phyloP scores from a whole-genome alignment of 2,888 invertebrate genomes.

The Hedya salicella region DNA sequence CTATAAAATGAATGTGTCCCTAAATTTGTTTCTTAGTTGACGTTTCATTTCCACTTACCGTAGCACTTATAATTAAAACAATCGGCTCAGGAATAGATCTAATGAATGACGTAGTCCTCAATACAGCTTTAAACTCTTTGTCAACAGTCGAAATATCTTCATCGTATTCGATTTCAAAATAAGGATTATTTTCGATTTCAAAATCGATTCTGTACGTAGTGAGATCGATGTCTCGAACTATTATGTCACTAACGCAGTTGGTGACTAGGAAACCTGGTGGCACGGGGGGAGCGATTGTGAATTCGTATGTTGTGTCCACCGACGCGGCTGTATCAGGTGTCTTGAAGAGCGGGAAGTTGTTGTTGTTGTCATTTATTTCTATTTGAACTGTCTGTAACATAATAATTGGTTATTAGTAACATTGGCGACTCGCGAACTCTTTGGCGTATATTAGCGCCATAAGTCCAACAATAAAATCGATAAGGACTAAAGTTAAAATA shows the following conservation, averaged over 20 bases:
- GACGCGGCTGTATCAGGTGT: constrained; percentile 47
- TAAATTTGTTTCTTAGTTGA: too few relatives aligned
- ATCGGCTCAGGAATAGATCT: constrained; percentile 67
- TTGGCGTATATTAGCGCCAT: too few relatives aligned
- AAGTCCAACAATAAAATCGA: too few relatives aligned
- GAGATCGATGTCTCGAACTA: constrained; percentile 81
- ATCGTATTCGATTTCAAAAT: constrained; percentile 69
- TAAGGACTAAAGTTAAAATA: too few relatives aligned
- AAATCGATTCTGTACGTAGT: constrained; percentile 75
- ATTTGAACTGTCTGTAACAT: constrained; percentile 70
- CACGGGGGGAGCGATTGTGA: constrained; percentile 76
- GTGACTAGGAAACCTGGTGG: constrained; percentile 75
- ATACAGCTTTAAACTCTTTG: constrained; percentile 68
- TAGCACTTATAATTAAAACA: constrained; percentile 66
- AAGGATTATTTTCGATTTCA: constrained; percentile 64
- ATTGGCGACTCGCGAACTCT: too few relatives aligned
- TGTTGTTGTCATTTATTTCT: constrained; percentile 79
- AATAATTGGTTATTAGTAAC: not conserved
- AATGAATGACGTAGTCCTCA: constrained; percentile 68
- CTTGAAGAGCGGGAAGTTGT: constrained; percentile 72
- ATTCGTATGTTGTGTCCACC: constrained; percentile 56
- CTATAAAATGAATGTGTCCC: too few relatives aligned
- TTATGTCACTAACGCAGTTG: constrained; percentile 70
- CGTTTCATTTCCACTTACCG: too few relatives aligned
- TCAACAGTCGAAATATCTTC: constrained; percentile 50